phyloP scores from a whole-genome alignment of 2,797 vertebrate genomes.

The Protosalanx chinensis region DNA sequence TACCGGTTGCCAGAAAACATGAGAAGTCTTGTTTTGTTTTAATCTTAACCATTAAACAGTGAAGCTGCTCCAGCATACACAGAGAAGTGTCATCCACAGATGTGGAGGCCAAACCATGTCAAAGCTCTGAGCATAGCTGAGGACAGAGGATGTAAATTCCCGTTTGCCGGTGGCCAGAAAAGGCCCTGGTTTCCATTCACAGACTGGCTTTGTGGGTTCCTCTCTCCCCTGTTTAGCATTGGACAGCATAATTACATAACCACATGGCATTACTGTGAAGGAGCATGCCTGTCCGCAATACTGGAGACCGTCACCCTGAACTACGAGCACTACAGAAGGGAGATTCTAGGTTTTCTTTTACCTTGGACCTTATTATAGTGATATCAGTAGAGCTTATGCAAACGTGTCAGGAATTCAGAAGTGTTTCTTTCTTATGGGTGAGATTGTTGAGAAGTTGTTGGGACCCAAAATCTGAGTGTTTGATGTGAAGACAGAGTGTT shows the following conservation, averaged over 20 bases:
- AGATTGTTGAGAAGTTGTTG: too few relatives aligned
- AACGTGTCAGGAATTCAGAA: too few relatives aligned
- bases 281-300: conserved; percentile 19
- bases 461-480: not conserved
- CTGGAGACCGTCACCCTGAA: not conserved
- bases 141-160: conserved; percentile 19
- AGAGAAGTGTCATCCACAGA: conserved; percentile 3
- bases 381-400: not conserved
- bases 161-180: conserved; percentile 12
- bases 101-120: not conserved
- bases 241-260: conserved; percentile 31
- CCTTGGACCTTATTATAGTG: not conserved
- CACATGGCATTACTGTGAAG: conserved; percentile 28
- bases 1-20: not conserved
- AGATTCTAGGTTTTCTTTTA: not conserved
- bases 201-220: conserved; percentile 17
- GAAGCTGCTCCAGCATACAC: not conserved
- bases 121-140: conserved; percentile 3
- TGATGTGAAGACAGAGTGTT: not conserved
- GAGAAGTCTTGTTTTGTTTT: not conserved
- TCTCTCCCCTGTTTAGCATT: conserved; percentile 26
- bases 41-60: not conserved
- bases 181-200: conserved; percentile 24
- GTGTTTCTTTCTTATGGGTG: too few relatives aligned
- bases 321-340: not conserved